Evolutionary conservation across 2,113 vertebrate species (phyloP).

Genomic region (Rhea pennata): DNA sequence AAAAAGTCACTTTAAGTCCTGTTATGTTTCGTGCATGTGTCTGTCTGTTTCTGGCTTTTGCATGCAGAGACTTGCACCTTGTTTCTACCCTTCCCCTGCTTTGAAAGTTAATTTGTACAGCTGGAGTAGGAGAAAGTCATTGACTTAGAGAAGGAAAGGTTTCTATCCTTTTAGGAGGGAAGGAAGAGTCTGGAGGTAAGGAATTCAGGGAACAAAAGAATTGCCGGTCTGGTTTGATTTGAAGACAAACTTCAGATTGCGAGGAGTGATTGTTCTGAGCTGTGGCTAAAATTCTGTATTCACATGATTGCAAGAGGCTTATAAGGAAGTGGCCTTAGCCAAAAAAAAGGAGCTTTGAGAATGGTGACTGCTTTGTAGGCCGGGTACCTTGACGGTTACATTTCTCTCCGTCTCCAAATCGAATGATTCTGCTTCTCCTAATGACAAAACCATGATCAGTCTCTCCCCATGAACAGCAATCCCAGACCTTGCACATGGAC

Average conservation of each 20-base stretch:
- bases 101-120: neutral
- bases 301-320: constrained; percentile 49
- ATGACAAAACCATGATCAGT: neutral
- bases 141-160: neutral
- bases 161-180: neutral
- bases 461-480: neutral
- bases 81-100: neutral
- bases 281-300: constrained; percentile 46
- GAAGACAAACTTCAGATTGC: constrained; percentile 32
- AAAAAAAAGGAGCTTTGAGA: constrained; percentile 29
- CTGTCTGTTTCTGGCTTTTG: constrained; percentile 39
- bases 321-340: constrained; percentile 49
- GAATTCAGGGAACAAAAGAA: constrained; percentile 38
- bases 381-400: neutral
- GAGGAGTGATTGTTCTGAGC: constrained; percentile 29
- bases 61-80: constrained; percentile 35
- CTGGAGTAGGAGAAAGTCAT: neutral
- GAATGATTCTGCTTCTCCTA: neutral
- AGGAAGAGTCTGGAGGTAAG: neutral
- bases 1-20: constrained; percentile 23
- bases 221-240: neutral
- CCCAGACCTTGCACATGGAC: neutral
- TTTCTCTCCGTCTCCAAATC: constrained; percentile 27
- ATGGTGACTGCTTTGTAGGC: constrained; percentile 40
- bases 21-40: constrained; percentile 38